Evolutionary conservation across 2,113 vertebrate genomes (phyloP), one percentile per base, ranked within the genome.

Genomic region (Muntiacus reevesi): DNA sequence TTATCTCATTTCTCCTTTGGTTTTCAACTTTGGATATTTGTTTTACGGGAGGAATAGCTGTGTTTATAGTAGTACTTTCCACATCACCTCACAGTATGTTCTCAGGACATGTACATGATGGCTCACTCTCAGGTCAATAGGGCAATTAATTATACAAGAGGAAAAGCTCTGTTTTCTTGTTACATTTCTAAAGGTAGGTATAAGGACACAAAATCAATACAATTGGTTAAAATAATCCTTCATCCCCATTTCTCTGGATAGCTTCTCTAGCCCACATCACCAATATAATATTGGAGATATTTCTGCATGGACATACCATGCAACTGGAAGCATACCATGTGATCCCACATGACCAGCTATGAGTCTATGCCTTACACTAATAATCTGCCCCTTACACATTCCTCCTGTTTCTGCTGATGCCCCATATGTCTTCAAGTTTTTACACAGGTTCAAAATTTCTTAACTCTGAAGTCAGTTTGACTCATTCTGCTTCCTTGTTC

Each of bases 161-260:
- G 43, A 92, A 87, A 60, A 76, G n/a, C 10, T 84, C 54, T 47
- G 59, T 57, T 90, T 97, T 89, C 94, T 95, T 84, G 30, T 89
- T 86, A 91, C 4, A 15, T 95, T 96, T 96, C 60, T 89, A 64
- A 91, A 79, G 43, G 15, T 86, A 64, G 5, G 55, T 88, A 71
- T 36, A 93, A 79, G 52, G n/a, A 14, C 36, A 57, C 79, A n/a
- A 79, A 89, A 59, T 64, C 59, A 84, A 17, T 84, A 52, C 2
- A 59, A 54, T 60, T 92, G 36, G 10, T 62, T 78, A 82, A 93
- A 60, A 76, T 87, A 62, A 5, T 45, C 33, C 10, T n/a, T 62
- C 67, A 40, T 83, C 15, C 7, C 30, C 14, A n/a, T 83, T 86
- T 76, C 30, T 76, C 81, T 84, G 71, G 45, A 33, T 87, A 45